Evolutionary conservation across 2,113 vertebrate genomes (phyloP).

Genomic region (Galeopterus variegatus): DNA sequence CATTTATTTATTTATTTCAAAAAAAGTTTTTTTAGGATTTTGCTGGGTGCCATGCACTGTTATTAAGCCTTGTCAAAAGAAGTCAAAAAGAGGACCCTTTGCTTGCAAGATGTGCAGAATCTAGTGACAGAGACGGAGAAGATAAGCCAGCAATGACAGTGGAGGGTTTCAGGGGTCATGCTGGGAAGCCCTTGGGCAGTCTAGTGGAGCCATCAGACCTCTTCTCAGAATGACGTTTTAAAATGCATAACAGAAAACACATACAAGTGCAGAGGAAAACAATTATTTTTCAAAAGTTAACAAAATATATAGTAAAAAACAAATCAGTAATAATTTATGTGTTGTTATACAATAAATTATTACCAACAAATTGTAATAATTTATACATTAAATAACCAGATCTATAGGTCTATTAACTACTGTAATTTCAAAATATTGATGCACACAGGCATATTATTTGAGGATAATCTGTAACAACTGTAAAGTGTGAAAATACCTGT

Average conservation of each 20-base stretch:
- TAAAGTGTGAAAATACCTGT: neutral
- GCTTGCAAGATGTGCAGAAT: neutral
- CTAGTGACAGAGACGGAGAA: neutral
- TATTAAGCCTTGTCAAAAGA: neutral
- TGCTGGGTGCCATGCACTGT: neutral
- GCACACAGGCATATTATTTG: neutral
- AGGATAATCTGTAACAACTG: neutral
- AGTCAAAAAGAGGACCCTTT: neutral
- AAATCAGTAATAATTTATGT: neutral
- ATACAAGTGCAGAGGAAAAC: neutral
- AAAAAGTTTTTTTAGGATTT: neutral
- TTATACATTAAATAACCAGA: neutral
- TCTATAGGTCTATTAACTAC: neutral
- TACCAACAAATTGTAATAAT: too few species aligned
- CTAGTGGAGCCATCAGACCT: neutral
- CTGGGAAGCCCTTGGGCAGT: neutral
- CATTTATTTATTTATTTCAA: neutral
- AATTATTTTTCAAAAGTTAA: conserved; percentile 2
- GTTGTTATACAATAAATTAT: neutral
- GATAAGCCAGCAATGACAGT: neutral
- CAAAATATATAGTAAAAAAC: neutral
- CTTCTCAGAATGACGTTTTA: neutral
- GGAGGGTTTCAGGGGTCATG: neutral
- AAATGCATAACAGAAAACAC: neutral
- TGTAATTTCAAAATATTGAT: neutral